Percentiles rank a stretch among this genome's conserved stretches.
Conservation (phyloP, 2,888 invertebrate species). For the Apomyelois bistriatella region DNA sequence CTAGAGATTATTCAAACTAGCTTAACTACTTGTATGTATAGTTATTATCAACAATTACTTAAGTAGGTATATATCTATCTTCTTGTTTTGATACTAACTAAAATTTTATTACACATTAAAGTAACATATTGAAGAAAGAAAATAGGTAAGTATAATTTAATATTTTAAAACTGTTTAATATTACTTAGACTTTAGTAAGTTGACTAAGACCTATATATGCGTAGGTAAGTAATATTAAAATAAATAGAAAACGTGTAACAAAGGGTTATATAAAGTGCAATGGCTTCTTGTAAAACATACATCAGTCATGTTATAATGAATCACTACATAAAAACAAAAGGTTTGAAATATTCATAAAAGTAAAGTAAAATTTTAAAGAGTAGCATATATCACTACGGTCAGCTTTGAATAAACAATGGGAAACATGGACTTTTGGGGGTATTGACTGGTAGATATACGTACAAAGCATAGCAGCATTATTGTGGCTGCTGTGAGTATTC, state of each 20-base stretch:
- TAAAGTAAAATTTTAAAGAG: background rate
- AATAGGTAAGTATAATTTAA: too few species aligned
- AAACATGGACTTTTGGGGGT: conserved; percentile 39
- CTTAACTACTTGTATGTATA: too few species aligned
- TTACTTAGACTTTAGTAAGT: too few species aligned
- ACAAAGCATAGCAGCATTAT: conserved; percentile 18
- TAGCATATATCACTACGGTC: conserved; percentile 28
- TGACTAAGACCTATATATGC: too few species aligned
- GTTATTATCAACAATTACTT: too few species aligned
- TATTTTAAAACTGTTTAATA: too few species aligned
- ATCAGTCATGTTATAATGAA: conserved; percentile 11
- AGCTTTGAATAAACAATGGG: conserved; percentile 34
- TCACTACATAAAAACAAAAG: conserved; percentile 29
- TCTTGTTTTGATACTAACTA: too few species aligned
- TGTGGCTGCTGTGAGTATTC: conserved; percentile 33
- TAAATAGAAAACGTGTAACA: background rate
- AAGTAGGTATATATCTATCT: too few species aligned
- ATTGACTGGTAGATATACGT: conserved; percentile 31
- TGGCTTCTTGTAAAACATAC: background rate
- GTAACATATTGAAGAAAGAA: too few species aligned
- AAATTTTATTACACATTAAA: too few species aligned
- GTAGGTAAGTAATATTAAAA: background rate
- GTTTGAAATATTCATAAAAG: conserved; percentile 14
- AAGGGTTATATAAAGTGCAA: background rate
- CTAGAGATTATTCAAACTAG: too few species aligned